Conservation (phyloP, 1,140 invertebrate species). For the Phymastichus coffea region DNA sequence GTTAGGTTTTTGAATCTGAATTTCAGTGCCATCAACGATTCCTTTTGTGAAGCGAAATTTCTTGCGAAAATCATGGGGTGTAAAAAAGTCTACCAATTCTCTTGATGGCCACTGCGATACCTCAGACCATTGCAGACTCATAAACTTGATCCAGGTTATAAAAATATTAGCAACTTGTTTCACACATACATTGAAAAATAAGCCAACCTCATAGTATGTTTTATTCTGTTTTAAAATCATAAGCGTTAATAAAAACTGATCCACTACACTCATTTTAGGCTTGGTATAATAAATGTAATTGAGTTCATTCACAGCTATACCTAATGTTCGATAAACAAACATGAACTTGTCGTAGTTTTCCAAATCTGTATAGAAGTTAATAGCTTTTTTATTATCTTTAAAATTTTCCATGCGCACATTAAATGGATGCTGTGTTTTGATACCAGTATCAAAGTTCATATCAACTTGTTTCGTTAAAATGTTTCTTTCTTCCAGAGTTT, state of each 20-base stretch:
- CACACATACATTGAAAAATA: slow-evolving; percentile 10
- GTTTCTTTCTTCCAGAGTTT: background rate
- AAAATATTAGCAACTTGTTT: slow-evolving; percentile 19
- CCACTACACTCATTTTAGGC: background rate
- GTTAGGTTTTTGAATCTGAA: slow-evolving; percentile 28
- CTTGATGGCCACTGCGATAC: slow-evolving; percentile 21
- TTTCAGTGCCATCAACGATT: slow-evolving; percentile 38
- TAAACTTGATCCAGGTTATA: slow-evolving; percentile 25
- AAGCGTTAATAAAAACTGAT: slow-evolving; percentile 20
- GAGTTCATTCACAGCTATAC: background rate
- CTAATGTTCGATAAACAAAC: slow-evolving; percentile 9
- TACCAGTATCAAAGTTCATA: too few species aligned
- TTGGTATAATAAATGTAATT: slow-evolving; percentile 6
- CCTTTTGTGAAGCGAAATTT: slow-evolving; percentile 24
- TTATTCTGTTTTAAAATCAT: slow-evolving; percentile 13
- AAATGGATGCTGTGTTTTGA: slow-evolving; percentile 5
- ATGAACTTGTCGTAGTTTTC: slow-evolving; percentile 22
- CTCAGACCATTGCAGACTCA: slow-evolving; percentile 18
- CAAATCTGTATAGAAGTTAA: slow-evolving; percentile 21
- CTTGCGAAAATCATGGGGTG: slow-evolving; percentile 16
- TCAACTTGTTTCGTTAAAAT: background rate
- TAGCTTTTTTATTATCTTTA: slow-evolving; percentile 6
- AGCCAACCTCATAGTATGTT: slow-evolving; percentile 8
- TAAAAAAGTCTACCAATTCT: slow-evolving; percentile 23
- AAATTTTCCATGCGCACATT: background rate